Conservation (phyloP, 2,888 invertebrate species). For the Hypsopygia costalis region DNA sequence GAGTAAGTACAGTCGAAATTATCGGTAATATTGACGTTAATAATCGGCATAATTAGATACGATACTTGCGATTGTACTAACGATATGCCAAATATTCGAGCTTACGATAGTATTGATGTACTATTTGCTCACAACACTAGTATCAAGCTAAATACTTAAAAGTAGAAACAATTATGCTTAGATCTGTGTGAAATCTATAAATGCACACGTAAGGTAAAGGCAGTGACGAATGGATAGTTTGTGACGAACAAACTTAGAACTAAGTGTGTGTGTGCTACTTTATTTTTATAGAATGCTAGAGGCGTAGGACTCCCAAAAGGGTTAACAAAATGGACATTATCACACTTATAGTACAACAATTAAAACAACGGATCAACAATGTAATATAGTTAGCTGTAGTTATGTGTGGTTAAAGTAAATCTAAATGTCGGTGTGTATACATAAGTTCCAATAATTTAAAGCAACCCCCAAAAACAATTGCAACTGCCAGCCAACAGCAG, state of each 20-base stretch:
- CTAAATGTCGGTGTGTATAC: too few relatives aligned
- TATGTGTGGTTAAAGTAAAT: not conserved
- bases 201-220: slow-evolving; percentile 34
- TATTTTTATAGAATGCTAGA: not conserved
- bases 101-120: too few relatives aligned
- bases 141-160: slow-evolving; percentile 1
- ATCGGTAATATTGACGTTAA: too few relatives aligned
- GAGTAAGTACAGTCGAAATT: too few relatives aligned
- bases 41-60: too few relatives aligned
- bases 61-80: too few relatives aligned
- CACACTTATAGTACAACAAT: not conserved
- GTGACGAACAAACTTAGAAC: slow-evolving; percentile 27
- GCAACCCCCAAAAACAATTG: too few relatives aligned
- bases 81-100: too few relatives aligned
- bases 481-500: too few relatives aligned
- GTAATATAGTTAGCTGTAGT: not conserved
- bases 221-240: slow-evolving; percentile 37
- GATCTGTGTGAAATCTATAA: slow-evolving; percentile 21
- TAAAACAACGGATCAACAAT: slow-evolving; percentile 1
- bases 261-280: not conserved
- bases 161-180: slow-evolving; percentile 4
- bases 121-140: not conserved
- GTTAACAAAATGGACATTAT: not conserved
- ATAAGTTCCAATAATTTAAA: too few relatives aligned
- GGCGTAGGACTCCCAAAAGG: not conserved